Evolutionary conservation across 1,140 invertebrate species (phyloP).

Genomic region (Zeugodacus cucurbitae): DNA sequence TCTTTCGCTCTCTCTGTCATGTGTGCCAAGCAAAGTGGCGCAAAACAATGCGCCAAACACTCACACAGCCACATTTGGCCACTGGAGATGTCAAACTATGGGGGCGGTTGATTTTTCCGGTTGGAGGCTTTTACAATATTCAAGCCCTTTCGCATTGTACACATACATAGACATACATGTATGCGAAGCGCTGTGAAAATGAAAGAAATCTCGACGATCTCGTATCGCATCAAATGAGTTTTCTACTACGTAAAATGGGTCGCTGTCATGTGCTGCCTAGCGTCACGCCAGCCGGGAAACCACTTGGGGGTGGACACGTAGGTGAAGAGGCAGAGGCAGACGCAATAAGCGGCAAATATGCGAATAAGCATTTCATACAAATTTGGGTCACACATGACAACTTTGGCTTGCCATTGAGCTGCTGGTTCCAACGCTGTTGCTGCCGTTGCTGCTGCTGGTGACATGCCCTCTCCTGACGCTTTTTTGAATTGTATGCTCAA

Average conservation of each 20-base stretch:
- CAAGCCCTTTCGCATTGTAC: not conserved
- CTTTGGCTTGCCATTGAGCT: conserved; percentile 8
- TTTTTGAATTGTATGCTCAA: not conserved
- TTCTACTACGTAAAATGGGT: not conserved
- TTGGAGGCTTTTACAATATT: not conserved
- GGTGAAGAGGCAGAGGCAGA: not conserved
- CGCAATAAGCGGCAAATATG: not conserved
- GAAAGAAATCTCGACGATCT: not conserved
- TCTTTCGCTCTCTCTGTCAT: not conserved
- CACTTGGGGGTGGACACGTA: not conserved
- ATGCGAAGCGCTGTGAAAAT: not conserved
- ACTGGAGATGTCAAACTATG: not conserved
- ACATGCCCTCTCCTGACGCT: not conserved
- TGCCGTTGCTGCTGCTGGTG: not conserved
- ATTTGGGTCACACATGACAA: conserved; percentile 22
- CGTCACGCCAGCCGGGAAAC: not conserved
- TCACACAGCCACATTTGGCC: not conserved
- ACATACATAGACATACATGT: not conserved
- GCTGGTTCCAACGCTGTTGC: not conserved
- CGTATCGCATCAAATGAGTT: conserved; percentile 11
- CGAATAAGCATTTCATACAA: conserved; percentile 9
- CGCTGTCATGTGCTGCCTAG: not conserved
- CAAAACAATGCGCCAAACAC: not conserved
- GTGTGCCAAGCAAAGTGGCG: not conserved
- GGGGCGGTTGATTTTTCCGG: not conserved